Conservation (phyloP, 2,797 vertebrate genomes). For the Amblyraja radiata region DNA sequence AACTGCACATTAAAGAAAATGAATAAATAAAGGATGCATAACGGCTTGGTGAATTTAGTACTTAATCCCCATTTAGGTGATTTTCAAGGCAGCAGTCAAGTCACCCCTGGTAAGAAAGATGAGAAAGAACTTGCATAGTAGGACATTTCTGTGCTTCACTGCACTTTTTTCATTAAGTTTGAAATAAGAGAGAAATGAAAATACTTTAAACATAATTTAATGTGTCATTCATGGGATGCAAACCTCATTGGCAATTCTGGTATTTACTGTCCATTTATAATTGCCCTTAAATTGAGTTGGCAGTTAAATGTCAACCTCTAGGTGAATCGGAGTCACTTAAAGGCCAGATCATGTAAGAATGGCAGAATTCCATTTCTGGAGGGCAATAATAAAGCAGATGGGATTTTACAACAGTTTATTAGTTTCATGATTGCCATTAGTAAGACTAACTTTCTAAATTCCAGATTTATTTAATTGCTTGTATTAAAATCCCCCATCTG, state of each 20-base stretch:
- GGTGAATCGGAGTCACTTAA: too few relatives aligned
- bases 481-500: too few relatives aligned
- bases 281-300: too few relatives aligned
- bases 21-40: conserved; percentile 14
- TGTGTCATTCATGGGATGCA: not conserved
- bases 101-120: conserved; percentile 20
- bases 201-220: not conserved
- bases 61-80: conserved; percentile 17
- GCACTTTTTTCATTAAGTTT: not conserved
- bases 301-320: too few relatives aligned
- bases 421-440: too few relatives aligned
- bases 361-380: too few relatives aligned
- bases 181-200: conserved; percentile 31
- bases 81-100: conserved; percentile 18
- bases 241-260: not conserved
- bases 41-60: conserved; percentile 20
- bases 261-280: too few relatives aligned
- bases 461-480: too few relatives aligned
- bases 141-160: conserved; percentile 25
- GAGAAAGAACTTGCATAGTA: not conserved
- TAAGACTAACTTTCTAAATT: too few relatives aligned
- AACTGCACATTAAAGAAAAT: conserved; percentile 32
- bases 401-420: too few relatives aligned
- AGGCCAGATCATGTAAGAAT: too few relatives aligned
- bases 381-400: too few relatives aligned